A percentile compares a stretch with the other conserved stretches of the same genome.
phyloP scores from a whole-genome alignment of 1,140 invertebrate genomes.

The Drosophila athabasca region DNA sequence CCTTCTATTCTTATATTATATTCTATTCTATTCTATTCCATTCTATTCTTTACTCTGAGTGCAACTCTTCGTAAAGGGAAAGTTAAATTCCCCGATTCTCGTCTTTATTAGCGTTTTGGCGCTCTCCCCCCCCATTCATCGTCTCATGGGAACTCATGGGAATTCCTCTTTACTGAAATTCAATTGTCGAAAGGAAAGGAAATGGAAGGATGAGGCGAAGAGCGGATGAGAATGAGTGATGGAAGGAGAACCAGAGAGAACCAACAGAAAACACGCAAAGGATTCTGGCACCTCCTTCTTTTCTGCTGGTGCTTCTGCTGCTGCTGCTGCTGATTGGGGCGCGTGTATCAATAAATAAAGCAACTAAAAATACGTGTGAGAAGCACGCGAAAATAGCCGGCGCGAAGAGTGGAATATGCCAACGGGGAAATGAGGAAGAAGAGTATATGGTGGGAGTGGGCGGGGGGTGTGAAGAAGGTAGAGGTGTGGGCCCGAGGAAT shows the following conservation, averaged over 20 bases:
- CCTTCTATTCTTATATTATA: no score
- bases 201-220: no score
- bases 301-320: conserved; percentile 9
- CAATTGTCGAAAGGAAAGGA: no score
- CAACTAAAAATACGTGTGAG: conserved; percentile 69
- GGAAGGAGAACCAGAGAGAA: neutral
- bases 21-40: no score
- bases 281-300: conserved; percentile 11
- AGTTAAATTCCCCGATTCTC: neutral
- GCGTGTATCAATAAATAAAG: conserved; percentile 77
- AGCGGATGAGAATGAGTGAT: no score
- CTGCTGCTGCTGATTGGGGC: conserved; percentile 28
- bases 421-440: neutral
- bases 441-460: neutral
- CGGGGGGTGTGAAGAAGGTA: no score
- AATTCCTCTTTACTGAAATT: no score
- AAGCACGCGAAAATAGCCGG: conserved; percentile 53
- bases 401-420: conserved; percentile 4
- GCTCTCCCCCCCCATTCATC: neutral
- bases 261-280: conserved; percentile 19
- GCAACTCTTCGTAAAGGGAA: no score
- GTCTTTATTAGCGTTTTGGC: no score
- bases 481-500: conserved; percentile 8
- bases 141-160: no score
- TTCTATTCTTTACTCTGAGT: no score